Percentiles rank a stretch among this genome's conserved stretches.
phyloP scores from a whole-genome alignment of 2,888 invertebrate species.

The Melipona bicolor region DNA sequence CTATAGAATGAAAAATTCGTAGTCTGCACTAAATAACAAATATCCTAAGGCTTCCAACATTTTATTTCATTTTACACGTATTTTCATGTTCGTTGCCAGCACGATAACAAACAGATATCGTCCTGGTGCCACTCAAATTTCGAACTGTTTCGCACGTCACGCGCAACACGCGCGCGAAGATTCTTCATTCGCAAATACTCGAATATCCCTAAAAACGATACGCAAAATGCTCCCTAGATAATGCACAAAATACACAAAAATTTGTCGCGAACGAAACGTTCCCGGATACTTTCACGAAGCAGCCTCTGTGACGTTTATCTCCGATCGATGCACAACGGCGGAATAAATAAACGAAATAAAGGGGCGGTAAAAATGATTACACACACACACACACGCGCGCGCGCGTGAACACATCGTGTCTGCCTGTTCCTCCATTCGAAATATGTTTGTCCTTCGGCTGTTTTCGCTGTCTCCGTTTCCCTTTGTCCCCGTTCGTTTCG shows the following conservation, averaged over 20 bases:
- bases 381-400: background rate
- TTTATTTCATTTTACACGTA: too few relatives aligned
- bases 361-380: background rate
- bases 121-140: too few relatives aligned
- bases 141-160: background rate
- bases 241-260: too few relatives aligned
- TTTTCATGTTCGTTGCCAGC: too few relatives aligned
- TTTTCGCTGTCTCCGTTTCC: constrained; percentile 16
- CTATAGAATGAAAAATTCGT: too few relatives aligned
- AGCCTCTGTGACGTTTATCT: background rate
- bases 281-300: too few relatives aligned
- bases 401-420: background rate
- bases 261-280: too few relatives aligned
- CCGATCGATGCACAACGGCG: background rate
- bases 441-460: constrained; percentile 4
- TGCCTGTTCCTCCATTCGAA: background rate
- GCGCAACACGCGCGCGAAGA: background rate
- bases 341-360: constrained; percentile 17
- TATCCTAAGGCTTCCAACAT: too few relatives aligned
- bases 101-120: too few relatives aligned
- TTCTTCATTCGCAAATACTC: background rate
- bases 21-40: too few relatives aligned
- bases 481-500: constrained; percentile 18
- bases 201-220: background rate
- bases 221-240: too few relatives aligned